Conservation (phyloP, 1,140 invertebrate species). For the Colletes latitarsis region DNA sequence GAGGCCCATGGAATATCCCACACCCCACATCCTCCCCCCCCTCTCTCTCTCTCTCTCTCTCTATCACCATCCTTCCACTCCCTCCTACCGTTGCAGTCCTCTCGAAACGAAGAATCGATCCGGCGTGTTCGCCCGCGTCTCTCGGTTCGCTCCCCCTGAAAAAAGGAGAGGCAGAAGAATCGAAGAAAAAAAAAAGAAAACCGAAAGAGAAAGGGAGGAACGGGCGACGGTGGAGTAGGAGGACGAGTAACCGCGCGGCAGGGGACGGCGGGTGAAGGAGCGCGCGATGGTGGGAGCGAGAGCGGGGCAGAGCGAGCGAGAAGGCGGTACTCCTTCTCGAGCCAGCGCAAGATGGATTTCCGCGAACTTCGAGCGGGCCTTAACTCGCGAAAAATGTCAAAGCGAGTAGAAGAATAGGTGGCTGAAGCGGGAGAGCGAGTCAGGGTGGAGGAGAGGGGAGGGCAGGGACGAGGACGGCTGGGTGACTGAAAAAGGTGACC, state of each 20-base stretch:
- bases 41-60: constrained; percentile 2
- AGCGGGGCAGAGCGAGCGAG: constrained; percentile 37
- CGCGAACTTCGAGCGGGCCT: constrained; percentile 67
- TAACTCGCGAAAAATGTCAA: constrained; percentile 74
- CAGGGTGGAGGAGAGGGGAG: neutral
- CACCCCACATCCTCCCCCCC: neutral
- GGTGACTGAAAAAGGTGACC: constrained; percentile 16
- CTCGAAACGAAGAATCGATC: constrained; percentile 73
- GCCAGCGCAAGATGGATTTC: constrained; percentile 69
- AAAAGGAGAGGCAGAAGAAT: constrained; percentile 64
- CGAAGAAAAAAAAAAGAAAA: constrained; percentile 57
- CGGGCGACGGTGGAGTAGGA: constrained; percentile 21
- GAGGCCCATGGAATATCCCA: constrained; percentile 21
- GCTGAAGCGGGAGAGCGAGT: neutral
- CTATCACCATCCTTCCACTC: constrained; percentile 8
- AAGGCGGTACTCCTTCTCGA: constrained; percentile 47
- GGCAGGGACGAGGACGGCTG: neutral
- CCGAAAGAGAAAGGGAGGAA: constrained; percentile 23
- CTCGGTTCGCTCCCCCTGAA: constrained; percentile 61
- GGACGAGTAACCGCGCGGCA: constrained; percentile 19
- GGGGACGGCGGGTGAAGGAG: neutral
- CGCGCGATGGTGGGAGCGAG: neutral
- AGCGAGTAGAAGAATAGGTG: constrained; percentile 68
- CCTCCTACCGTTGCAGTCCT: constrained; percentile 39
- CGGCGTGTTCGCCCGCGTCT: constrained; percentile 42